These are phyloP conservation scores for Ornithorhynchus anatinus DNA, from an alignment of 2,113 vertebrate genomes.

Conservation along the genomic window DNA sequence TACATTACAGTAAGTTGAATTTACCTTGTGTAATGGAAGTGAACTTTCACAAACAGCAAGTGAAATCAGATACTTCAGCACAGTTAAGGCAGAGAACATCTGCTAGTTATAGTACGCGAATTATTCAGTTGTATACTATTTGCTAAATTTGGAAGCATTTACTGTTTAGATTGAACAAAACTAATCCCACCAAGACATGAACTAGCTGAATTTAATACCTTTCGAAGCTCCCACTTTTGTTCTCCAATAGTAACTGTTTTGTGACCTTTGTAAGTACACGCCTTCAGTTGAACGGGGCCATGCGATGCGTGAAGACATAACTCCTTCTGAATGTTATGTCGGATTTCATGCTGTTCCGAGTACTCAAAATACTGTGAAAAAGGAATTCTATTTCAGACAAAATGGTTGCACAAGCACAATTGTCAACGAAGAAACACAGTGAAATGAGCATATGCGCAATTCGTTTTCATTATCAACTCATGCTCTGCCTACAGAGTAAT, in stretches of 20 bases:
- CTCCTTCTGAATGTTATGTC: constrained; percentile 96
- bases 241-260: constrained; percentile 72
- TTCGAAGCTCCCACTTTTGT: constrained; percentile 88
- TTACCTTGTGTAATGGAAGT: background rate
- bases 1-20: no score
- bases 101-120: background rate
- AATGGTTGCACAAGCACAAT: background rate
- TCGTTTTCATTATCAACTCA: constrained; percentile 37
- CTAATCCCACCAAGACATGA: background rate
- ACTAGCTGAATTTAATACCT: constrained; percentile 72
- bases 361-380: constrained; percentile 91
- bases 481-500: no score
- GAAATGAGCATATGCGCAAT: background rate
- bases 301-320: constrained; percentile 84
- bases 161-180: background rate
- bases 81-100: background rate
- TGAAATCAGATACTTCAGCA: background rate
- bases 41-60: background rate
- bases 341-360: constrained; percentile 86
- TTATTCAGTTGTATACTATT: background rate
- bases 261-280: constrained; percentile 85
- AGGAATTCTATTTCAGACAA: constrained; percentile 6
- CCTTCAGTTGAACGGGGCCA: constrained; percentile 77
- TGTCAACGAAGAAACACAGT: background rate
- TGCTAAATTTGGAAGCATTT: background rate